Evolutionary conservation across 1,140 invertebrate genomes (phyloP).

Genomic region (Latrodectus geometricus): DNA sequence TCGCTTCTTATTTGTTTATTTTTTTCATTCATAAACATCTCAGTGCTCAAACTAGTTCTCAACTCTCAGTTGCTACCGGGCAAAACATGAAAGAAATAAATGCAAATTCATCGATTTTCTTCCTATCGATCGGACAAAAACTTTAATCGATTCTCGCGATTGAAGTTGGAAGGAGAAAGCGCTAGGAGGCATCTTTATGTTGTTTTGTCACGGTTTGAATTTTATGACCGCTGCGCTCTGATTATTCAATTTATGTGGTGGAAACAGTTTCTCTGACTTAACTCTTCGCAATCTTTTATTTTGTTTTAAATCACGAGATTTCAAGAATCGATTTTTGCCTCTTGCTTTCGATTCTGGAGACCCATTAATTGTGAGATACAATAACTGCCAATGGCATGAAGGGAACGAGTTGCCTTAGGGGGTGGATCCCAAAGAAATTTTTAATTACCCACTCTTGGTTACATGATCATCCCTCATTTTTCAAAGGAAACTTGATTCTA

Average conservation of each 20-base stretch:
- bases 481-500: no score
- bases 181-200: not conserved
- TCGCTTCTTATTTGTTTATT: no score
- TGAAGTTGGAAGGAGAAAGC: not conserved
- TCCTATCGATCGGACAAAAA: not conserved
- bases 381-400: no score
- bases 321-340: not conserved
- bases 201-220: not conserved
- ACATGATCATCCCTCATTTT: no score
- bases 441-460: no score
- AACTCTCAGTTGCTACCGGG: no score
- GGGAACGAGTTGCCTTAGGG: no score
- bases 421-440: no score
- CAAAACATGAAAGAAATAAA: constrained; percentile 1
- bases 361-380: no score
- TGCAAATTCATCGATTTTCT: not conserved
- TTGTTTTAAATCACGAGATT: not conserved
- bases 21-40: no score
- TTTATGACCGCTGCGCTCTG: not conserved
- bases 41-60: no score
- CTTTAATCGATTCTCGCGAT: not conserved
- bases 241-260: not conserved
- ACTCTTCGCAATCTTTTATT: not conserved
- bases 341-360: no score
- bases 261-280: not conserved